Evolutionary conservation across 2,888 invertebrate genomes (phyloP), one percentile per base, ranked within the genome.

Genomic region (Tenthredo scrophulariae): DNA sequence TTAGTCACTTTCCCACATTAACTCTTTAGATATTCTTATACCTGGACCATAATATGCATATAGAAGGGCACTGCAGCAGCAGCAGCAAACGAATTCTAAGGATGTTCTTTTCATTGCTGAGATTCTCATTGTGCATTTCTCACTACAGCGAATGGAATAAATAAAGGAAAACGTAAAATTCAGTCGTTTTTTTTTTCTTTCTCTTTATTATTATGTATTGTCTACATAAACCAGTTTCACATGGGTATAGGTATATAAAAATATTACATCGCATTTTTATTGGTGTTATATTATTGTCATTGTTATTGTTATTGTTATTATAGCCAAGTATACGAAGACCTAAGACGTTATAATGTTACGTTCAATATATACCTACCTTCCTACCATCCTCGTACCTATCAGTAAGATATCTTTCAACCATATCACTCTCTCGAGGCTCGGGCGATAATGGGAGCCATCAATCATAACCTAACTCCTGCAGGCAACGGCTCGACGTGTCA

Each of bases 1-100:
- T 22, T 72, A 37, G 33, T 72, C 46, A 54, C n/a, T 33, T 83
- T 83, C 83, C 83, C 83, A 83, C 83, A 70, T 83, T 83, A 83
- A 67, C 67, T 83, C 43, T 67, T 18, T 29, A 40, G 33, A 83
- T 83, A 83, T 83, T 83, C 67, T 58, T 83, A 65, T 83, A 83
- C 83, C 83, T 83, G 83, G 77, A 77, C 62, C 62, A 54, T 54
- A 26, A 62, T 62, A 62, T 26, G 10, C 62, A 62, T 22, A 26
- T 26, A 37, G 37, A 10, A 26, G 62, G 62, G 62, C 37, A 54
- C 54, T 54, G n/a, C 54, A 7, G 54, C 7, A 54, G 7, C 54
- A 6, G 50, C 50, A 6, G 18, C 33, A 33, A 62, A 62, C 18
- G 15, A 67, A 33, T 67, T 67, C 33, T 33, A 67, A 26, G 62